phyloP scores from a whole-genome alignment of 2,888 invertebrate genomes.

The Pandemis corylana region DNA sequence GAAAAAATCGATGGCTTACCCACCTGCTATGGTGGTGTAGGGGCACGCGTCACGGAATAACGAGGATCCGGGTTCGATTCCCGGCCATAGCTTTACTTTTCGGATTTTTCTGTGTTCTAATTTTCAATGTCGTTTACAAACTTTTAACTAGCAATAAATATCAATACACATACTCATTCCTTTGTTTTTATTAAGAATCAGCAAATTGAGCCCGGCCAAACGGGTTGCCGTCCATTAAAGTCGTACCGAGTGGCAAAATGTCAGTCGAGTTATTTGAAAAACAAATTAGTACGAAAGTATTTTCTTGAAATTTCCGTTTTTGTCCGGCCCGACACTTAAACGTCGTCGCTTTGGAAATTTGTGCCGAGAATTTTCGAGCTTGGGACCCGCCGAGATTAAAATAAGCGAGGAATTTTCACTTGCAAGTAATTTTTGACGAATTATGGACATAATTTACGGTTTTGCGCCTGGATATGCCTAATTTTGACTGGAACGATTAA shows the following conservation, averaged over 20 bases:
- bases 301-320: conserved; percentile 18
- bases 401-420: conserved; percentile 1
- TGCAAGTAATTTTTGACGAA: neutral
- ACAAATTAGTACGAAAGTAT: conserved; percentile 30
- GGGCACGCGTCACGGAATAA: too few relatives aligned
- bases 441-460: neutral
- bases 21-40: too few relatives aligned
- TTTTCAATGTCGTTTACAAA: too few relatives aligned
- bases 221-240: neutral
- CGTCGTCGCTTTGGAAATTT: conserved; percentile 14
- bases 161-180: too few relatives aligned
- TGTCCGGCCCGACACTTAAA: conserved; percentile 9
- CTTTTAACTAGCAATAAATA: too few relatives aligned
- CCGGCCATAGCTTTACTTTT: too few relatives aligned
- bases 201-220: neutral
- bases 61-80: too few relatives aligned
- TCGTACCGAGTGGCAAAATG: conserved; percentile 5
- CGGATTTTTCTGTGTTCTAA: too few relatives aligned
- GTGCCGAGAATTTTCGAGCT: neutral
- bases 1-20: too few relatives aligned
- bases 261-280: conserved; percentile 22
- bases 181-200: too few relatives aligned
- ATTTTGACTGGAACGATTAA: neutral
- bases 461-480: neutral
- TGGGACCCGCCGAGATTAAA: neutral